A percentile compares a stretch with the other conserved stretches of the same genome.
These are phyloP conservation scores for Cebus imitator DNA, from an alignment of 2,113 vertebrate genomes.

Conservation along the genomic window DNA sequence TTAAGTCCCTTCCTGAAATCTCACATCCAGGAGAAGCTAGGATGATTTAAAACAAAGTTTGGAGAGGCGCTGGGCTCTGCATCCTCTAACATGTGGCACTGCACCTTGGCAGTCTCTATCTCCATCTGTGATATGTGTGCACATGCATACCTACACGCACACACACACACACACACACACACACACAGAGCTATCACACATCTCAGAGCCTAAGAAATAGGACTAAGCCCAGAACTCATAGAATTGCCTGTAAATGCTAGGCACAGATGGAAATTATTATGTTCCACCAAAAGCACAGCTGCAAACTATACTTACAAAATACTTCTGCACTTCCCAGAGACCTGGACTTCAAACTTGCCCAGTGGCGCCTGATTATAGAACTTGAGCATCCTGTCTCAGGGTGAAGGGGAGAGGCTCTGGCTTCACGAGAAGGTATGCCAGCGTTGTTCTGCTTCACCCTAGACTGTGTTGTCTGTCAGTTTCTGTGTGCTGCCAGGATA, in stretches of 20 bases:
- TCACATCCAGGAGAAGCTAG: not conserved
- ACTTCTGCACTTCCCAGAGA: not conserved
- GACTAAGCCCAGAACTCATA: not conserved
- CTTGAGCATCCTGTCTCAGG: not conserved
- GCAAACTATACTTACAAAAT: not conserved
- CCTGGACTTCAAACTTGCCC: not conserved
- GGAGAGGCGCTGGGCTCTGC: not conserved
- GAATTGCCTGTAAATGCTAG: not conserved
- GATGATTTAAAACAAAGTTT: not conserved
- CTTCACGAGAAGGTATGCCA: not conserved
- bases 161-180: not conserved
- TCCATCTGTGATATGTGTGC: not conserved
- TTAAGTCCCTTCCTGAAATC: not conserved
- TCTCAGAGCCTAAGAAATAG: not conserved
- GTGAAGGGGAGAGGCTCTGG: not conserved
- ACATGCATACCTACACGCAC: fast-evolving
- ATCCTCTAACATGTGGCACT: not conserved
- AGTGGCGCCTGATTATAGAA: not conserved
- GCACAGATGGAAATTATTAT: not conserved
- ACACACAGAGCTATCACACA: not conserved
- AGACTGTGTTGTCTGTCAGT: too few species aligned
- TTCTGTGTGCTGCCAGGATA: not conserved
- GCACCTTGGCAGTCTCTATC: fast-evolving
- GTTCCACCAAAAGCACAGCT: not conserved
- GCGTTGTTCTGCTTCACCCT: not conserved